Percentiles rank a stretch among this genome's conserved stretches.
These are phyloP conservation scores for Mesembrinibis cayennensis DNA, from an alignment of 2,113 vertebrate genomes.

Conservation along the genomic window DNA sequence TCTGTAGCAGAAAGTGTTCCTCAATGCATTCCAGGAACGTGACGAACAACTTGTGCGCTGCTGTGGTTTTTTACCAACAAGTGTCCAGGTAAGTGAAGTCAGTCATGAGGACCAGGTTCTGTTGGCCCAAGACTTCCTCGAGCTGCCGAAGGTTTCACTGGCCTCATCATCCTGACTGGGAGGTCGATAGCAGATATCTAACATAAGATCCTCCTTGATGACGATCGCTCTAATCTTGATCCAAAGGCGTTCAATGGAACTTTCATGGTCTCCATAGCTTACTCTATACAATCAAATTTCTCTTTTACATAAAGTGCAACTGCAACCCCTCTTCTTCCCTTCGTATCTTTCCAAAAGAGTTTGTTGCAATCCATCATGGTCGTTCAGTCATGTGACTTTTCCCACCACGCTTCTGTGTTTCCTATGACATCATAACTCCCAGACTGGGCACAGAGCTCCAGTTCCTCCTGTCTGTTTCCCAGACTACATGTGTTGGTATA, in stretches of 20 bases:
- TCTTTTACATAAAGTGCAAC: not conserved
- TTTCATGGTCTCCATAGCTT: not conserved
- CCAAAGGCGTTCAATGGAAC: not conserved
- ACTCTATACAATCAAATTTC: not conserved
- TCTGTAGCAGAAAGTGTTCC: not conserved
- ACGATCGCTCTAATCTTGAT: not conserved
- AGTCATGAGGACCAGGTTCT: not conserved
- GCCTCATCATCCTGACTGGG: fast-evolving
- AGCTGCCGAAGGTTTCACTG: not conserved
- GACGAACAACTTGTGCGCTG: not conserved
- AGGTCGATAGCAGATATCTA: not conserved
- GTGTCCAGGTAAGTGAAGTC: not conserved
- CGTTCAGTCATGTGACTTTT: not conserved
- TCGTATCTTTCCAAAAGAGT: not conserved
- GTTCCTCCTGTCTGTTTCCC: not conserved
- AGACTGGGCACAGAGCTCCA: not conserved
- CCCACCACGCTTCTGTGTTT: not conserved
- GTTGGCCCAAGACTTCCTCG: not conserved
- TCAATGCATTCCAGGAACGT: not conserved
- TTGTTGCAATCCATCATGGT: not conserved
- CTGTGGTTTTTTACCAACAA: not conserved
- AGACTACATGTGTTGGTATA: not conserved
- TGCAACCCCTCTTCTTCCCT: not conserved
- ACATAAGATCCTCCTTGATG: not conserved
- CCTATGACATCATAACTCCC: not conserved